Base-by-base conservation (phyloP, 2,113 vertebrate species). In the Spermophilus dauricus region DNA sequence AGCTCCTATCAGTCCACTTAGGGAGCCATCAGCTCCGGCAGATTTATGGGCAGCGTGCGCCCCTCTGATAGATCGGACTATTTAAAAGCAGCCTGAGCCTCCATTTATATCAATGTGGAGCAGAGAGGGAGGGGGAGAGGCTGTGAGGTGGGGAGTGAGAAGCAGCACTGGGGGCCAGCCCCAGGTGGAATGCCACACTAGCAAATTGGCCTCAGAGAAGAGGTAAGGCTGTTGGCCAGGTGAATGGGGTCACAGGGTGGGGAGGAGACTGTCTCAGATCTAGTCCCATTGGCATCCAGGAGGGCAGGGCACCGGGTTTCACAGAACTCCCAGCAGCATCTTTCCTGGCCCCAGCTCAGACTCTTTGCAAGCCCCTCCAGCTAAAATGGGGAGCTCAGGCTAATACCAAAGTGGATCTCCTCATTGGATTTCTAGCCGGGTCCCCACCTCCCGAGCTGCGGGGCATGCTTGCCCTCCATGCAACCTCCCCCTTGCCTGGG, bases 381-480 rank as follows among this genome's bases (percentile, higher is more conserved):
- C 89, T 83, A 72, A 82, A 89, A 51, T 4, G 80, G 86, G 84
- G 26, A 37, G 84, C 76, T 94, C 65, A 8, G 28, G 72, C 92
- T 95, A 81, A 97, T 45, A 72, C 87, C 58, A 61, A 95, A 92
- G 96, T 87, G 69, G 80, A 95, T 93, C 96, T 92, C 95, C 97
- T 99, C 99, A 99, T 99, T 99, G 99, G 99, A 99, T 99, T 99
- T 99, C 97, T 96, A 98, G 97, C 97, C 96, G 88, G 99, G 96
- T 98, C 96, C 98, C 97, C 97, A 98, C 98, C 97, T 98, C 98
- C 98, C 98, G 98, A 98, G 99, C 99, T 99, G 97, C 98, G 76
- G 99, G 99, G 99, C 99, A 99, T 72, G 98, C 98, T 99, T 98
- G 98, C 98, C 99, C 99, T 98, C 98, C 98, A 95, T 93, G 98